Conservation (phyloP, 92 coral and sea anemone genomes). For the Actinostola sp. region DNA sequence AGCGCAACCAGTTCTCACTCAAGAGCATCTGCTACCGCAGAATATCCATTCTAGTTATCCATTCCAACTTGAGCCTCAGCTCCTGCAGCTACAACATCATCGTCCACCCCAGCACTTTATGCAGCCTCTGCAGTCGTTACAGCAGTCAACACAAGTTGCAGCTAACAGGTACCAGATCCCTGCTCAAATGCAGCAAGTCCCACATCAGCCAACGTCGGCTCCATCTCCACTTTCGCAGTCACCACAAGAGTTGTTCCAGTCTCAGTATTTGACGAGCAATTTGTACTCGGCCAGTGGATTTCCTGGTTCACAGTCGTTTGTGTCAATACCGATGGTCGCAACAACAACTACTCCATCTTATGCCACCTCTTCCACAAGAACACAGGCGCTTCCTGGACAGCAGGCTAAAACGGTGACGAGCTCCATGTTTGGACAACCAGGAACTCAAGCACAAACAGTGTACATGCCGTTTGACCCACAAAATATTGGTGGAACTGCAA, state of each 20-base stretch:
- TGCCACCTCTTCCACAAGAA: slow-evolving; percentile 66
- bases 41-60: slow-evolving; percentile 63
- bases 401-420: slow-evolving; percentile 68
- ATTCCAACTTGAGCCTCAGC: slow-evolving; percentile 62
- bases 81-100: slow-evolving; percentile 69
- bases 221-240: slow-evolving; percentile 92
- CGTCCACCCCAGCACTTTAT: slow-evolving; percentile 71
- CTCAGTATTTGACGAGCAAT: slow-evolving; percentile 63
- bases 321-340: slow-evolving; percentile 77
- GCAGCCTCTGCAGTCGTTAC: slow-evolving; percentile 79
- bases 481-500: slow-evolving; percentile 61
- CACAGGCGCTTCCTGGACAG: slow-evolving; percentile 79
- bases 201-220: slow-evolving; percentile 76
- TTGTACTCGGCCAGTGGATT: slow-evolving; percentile 83
- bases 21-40: slow-evolving; percentile 70
- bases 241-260: slow-evolving; percentile 74
- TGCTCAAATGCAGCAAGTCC: slow-evolving; percentile 50
- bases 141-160: slow-evolving; percentile 66
- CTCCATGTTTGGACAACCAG: slow-evolving; percentile 72
- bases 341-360: slow-evolving; percentile 83
- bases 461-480: slow-evolving; percentile 87
- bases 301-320: slow-evolving; percentile 79
- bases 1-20: slow-evolving; percentile 62
- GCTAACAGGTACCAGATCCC: slow-evolving; percentile 54
- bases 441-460: slow-evolving; percentile 71